These are phyloP conservation scores for Lepidocyrtoides sp. DNA, from an alignment of 2,888 invertebrate species.

Conservation along the genomic window DNA sequence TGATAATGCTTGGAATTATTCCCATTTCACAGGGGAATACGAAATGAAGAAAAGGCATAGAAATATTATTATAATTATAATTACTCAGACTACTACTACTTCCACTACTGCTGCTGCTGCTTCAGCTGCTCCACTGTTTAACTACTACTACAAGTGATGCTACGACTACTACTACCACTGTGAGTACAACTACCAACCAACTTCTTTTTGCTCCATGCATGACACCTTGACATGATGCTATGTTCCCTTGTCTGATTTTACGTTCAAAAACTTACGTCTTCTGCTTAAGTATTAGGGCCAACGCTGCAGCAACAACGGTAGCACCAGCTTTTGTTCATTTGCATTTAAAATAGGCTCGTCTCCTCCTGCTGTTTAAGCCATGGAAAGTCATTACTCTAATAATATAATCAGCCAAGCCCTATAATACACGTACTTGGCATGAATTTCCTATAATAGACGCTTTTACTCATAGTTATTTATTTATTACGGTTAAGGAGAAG, in stretches of 20 bases:
- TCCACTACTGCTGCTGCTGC: conserved; percentile 39
- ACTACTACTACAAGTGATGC: too few relatives aligned
- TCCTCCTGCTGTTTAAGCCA: conserved; percentile 38
- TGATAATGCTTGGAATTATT: conserved; percentile 81
- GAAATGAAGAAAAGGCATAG: conserved; percentile 74
- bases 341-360: conserved; percentile 73
- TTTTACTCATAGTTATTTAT: neutral
- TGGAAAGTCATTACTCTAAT: conserved; percentile 59
- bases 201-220: conserved; percentile 59
- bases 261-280: conserved; percentile 52
- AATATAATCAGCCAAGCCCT: conserved; percentile 18
- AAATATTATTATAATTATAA: conserved; percentile 79
- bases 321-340: conserved; percentile 65
- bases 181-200: neutral
- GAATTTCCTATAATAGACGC: neutral
- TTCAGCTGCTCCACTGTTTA: conserved; percentile 65
- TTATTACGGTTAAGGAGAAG: conserved; percentile 34
- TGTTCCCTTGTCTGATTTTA: conserved; percentile 63
- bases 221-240: conserved; percentile 76
- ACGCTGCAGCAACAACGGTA: neutral
- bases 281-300: neutral
- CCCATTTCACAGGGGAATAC: conserved; percentile 73
- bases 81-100: conserved; percentile 64
- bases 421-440: neutral
- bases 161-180: conserved; percentile 21